A percentile compares a stretch with the other conserved stretches of the same genome.
phyloP scores from a whole-genome alignment of 2,888 invertebrate genomes.

The Parascotia fuliginaria region DNA sequence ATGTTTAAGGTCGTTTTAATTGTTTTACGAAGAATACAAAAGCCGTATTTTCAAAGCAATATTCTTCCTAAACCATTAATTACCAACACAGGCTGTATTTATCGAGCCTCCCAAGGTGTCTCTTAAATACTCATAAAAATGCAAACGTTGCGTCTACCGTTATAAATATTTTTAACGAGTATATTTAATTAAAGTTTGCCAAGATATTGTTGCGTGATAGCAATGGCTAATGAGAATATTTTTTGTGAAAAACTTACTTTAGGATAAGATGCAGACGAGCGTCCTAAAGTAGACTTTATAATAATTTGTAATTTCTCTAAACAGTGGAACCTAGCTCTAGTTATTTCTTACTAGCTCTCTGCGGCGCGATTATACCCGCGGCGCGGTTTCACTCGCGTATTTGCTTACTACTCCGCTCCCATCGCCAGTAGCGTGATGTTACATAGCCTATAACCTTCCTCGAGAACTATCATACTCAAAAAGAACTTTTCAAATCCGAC shows the following conservation, averaged over 20 bases:
- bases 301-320: too few species aligned
- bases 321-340: too few species aligned
- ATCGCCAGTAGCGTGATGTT: too few species aligned
- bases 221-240: slow-evolving; percentile 55
- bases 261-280: background rate
- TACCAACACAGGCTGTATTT: slow-evolving; percentile 21
- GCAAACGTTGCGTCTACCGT: slow-evolving; percentile 63
- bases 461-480: too few species aligned
- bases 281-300: background rate
- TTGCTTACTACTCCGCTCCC: too few species aligned
- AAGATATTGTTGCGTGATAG: slow-evolving; percentile 55
- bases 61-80: background rate
- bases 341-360: too few species aligned
- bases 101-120: slow-evolving; percentile 43
- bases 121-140: slow-evolving; percentile 76
- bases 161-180: slow-evolving; percentile 82
- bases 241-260: slow-evolving; percentile 35
- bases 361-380: too few species aligned
- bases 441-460: too few species aligned
- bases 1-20: background rate
- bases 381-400: too few species aligned
- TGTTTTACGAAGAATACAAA: background rate
- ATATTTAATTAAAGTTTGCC: slow-evolving; percentile 66
- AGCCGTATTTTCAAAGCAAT: background rate
- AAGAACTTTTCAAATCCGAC: too few species aligned